A percentile compares a stretch with the other conserved stretches of the same genome.
These are phyloP conservation scores for Notodonta ziczac DNA, from an alignment of 2,888 invertebrate species.

Conservation along the genomic window DNA sequence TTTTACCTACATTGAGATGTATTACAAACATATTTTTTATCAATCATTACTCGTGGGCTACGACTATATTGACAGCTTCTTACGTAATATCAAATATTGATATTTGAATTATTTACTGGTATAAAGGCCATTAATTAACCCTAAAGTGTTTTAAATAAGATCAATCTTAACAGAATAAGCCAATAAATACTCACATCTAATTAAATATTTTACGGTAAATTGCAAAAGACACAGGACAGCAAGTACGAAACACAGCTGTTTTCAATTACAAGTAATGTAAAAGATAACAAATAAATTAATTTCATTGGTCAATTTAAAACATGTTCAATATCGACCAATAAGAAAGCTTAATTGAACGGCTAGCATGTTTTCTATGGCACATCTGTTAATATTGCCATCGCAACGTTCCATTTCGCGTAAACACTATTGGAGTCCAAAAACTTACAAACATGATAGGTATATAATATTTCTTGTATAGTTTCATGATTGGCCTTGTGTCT, in stretches of 20 bases:
- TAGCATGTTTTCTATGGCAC: constrained; percentile 3
- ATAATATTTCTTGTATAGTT: too few relatives aligned
- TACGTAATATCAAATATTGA: constrained; percentile 41
- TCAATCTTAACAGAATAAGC: background rate
- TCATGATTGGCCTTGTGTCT: too few relatives aligned
- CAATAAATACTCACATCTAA: constrained; percentile 41
- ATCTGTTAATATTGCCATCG: too few relatives aligned
- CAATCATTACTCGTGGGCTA: constrained; percentile 13
- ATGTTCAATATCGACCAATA: constrained; percentile 17
- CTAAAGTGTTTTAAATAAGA: background rate
- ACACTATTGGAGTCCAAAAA: too few relatives aligned
- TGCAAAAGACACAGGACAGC: constrained; percentile 34
- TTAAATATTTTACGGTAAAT: constrained; percentile 25
- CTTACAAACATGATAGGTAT: too few relatives aligned
- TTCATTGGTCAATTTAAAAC: background rate
- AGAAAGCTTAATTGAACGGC: constrained; percentile 2
- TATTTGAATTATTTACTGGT: constrained; percentile 8
- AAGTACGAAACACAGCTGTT: constrained; percentile 41
- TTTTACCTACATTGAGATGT: constrained; percentile 18
- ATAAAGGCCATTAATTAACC: background rate
- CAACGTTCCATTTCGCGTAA: constrained; percentile 3
- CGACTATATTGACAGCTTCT: constrained; percentile 35
- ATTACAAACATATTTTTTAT: constrained; percentile 3
- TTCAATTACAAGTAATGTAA: constrained; percentile 8
- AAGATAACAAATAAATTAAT: background rate